Conservation (phyloP, 2,888 invertebrate genomes). For the Eilema griseolum region DNA sequence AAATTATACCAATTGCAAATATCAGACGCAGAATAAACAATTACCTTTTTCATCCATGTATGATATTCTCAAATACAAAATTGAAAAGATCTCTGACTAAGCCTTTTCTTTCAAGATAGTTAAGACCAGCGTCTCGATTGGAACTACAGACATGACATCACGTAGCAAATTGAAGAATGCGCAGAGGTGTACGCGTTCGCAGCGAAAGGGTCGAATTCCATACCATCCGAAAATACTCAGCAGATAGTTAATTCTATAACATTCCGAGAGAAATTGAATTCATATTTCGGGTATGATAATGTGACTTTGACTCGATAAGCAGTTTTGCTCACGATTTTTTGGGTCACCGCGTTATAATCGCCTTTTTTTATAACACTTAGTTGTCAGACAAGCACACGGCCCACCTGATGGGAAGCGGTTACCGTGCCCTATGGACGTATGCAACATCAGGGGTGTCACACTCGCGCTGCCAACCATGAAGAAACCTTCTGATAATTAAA, state of each 20-base stretch:
- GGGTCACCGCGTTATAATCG: neutral
- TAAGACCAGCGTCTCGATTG: slow-evolving; percentile 37
- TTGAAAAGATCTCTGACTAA: slow-evolving; percentile 6
- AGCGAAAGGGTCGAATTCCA: slow-evolving; percentile 51
- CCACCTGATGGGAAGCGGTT: too few species aligned
- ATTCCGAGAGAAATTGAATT: slow-evolving; percentile 33
- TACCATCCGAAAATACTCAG: slow-evolving; percentile 12
- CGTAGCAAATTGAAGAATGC: slow-evolving; percentile 52
- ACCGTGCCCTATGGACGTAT: too few species aligned
- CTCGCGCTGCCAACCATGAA: too few species aligned
- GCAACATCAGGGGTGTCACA: too few species aligned
- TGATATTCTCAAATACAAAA: neutral
- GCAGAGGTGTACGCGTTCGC: slow-evolving; percentile 38
- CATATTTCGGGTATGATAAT: slow-evolving; percentile 35
- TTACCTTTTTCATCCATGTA: neutral
- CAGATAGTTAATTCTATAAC: slow-evolving; percentile 40
- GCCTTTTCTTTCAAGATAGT: slow-evolving; percentile 28
- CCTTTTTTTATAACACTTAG: neutral
- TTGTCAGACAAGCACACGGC: too few species aligned
- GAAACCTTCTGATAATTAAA: too few species aligned
- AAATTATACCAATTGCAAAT: too few species aligned
- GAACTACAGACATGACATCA: slow-evolving; percentile 36
- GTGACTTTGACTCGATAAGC: slow-evolving; percentile 1
- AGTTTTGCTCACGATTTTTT: neutral
- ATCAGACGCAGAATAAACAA: too few species aligned